Evolutionary conservation across 2,797 vertebrate species (phyloP).

Genomic region (Cirrhinus molitorella): DNA sequence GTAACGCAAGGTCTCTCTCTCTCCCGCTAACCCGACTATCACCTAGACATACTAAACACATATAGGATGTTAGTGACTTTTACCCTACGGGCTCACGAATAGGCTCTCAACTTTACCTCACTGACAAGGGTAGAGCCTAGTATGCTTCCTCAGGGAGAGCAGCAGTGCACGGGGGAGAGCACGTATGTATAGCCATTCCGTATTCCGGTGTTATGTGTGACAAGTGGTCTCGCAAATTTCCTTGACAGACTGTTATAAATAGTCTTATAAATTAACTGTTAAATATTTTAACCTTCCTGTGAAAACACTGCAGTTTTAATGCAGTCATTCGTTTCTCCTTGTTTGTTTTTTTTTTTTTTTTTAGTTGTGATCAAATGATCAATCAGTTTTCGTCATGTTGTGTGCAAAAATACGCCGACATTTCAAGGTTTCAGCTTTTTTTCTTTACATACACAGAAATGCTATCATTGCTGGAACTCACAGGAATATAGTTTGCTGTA

Average conservation of each 20-base stretch:
- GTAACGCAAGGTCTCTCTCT: constrained; percentile 48
- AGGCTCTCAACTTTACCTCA: constrained; percentile 38
- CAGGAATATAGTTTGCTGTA: background rate
- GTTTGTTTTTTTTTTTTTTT: constrained; percentile 1
- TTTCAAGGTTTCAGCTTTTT: constrained; percentile 5
- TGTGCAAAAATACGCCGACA: constrained; percentile 42
- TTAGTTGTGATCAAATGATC: constrained; percentile 33
- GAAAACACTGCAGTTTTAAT: background rate
- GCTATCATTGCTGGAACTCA: background rate
- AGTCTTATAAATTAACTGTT: background rate
- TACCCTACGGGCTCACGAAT: background rate
- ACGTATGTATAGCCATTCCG: constrained; percentile 29
- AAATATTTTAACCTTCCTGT: background rate
- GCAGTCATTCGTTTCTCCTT: constrained; percentile 15
- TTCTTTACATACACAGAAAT: background rate
- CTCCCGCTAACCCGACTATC: constrained; percentile 38
- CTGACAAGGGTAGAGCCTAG: constrained; percentile 25
- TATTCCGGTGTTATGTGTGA: constrained; percentile 12
- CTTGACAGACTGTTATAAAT: background rate
- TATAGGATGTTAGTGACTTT: constrained; percentile 20
- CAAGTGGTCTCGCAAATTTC: constrained; percentile 32
- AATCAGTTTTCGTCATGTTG: constrained; percentile 54
- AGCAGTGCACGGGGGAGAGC: constrained; percentile 20
- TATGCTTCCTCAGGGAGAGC: constrained; percentile 20
- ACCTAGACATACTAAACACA: constrained; percentile 39